These are phyloP conservation scores for Tetranychus cinnabarinus DNA, from an alignment of 1,140 invertebrate species.

Conservation along the genomic window DNA sequence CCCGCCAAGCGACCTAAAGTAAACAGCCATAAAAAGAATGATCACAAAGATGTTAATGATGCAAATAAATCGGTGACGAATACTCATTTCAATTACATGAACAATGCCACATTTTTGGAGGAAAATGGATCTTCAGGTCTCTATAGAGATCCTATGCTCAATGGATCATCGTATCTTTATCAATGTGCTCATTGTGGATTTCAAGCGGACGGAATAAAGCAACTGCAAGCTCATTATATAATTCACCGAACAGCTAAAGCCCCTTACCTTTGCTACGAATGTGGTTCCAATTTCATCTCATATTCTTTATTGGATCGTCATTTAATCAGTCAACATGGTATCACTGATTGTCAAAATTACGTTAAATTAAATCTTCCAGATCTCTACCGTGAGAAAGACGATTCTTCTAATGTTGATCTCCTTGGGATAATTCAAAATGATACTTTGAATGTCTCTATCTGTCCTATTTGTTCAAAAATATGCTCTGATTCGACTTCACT, in stretches of 20 bases:
- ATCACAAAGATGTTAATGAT: no score
- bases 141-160: no score
- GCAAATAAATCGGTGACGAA: no score
- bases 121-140: no score
- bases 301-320: background rate
- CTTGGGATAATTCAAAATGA: background rate
- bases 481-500: background rate
- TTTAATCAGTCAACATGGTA: background rate
- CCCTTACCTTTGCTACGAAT: background rate
- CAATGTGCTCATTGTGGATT: background rate
- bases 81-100: no score
- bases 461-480: background rate
- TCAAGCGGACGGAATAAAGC: background rate
- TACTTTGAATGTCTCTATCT: background rate
- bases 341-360: background rate
- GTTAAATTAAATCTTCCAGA: background rate
- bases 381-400: background rate
- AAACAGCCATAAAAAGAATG: no score
- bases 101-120: no score
- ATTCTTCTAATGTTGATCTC: conserved; percentile 1
- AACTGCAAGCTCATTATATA: background rate
- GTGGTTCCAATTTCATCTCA: background rate
- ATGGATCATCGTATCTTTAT: no score
- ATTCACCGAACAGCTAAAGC: background rate
- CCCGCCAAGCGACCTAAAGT: no score